Percentiles rank a stretch among this genome's conserved stretches.
Conservation (phyloP, 2,888 invertebrate species). For the Cynaeus angustus region DNA sequence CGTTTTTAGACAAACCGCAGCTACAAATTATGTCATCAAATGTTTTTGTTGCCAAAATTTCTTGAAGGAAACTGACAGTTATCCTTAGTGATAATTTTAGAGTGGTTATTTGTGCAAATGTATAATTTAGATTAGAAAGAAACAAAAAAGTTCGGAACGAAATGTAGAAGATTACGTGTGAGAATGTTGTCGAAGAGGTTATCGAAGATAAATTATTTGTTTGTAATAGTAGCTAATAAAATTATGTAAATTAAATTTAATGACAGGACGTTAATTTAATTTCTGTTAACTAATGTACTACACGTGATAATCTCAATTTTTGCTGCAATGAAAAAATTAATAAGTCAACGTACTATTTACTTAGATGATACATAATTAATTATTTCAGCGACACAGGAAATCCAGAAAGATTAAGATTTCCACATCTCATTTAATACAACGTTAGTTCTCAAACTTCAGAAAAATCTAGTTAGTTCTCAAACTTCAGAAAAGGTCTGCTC, state of each 20-base stretch:
- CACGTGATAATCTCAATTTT: too few relatives aligned
- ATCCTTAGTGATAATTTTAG: constrained; percentile 21
- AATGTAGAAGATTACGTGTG: too few relatives aligned
- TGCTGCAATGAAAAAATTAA: too few relatives aligned
- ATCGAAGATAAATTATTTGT: constrained; percentile 20
- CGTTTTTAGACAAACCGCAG: constrained; percentile 12
- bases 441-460: too few relatives aligned
- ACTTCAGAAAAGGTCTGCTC: too few relatives aligned
- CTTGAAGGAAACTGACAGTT: constrained; percentile 15
- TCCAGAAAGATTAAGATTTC: too few relatives aligned
- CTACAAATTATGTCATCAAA: constrained; percentile 38
- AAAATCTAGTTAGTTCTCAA: too few relatives aligned
- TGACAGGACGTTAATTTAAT: constrained; percentile 18
- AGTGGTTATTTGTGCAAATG: constrained; percentile 3
- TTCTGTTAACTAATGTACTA: constrained; percentile 12
- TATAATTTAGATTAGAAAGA: constrained; percentile 4
- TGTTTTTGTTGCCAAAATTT: constrained; percentile 22
- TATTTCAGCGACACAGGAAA: too few relatives aligned
- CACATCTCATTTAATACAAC: too few relatives aligned
- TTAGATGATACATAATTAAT: too few relatives aligned
- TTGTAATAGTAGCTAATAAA: constrained; percentile 5
- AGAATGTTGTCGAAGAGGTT: too few relatives aligned
- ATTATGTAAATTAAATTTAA: constrained; percentile 27
- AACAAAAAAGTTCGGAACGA: not conserved
- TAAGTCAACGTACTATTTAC: too few relatives aligned